Conservation (phyloP, 2,888 invertebrate species). For the Eristalis pertinax region DNA sequence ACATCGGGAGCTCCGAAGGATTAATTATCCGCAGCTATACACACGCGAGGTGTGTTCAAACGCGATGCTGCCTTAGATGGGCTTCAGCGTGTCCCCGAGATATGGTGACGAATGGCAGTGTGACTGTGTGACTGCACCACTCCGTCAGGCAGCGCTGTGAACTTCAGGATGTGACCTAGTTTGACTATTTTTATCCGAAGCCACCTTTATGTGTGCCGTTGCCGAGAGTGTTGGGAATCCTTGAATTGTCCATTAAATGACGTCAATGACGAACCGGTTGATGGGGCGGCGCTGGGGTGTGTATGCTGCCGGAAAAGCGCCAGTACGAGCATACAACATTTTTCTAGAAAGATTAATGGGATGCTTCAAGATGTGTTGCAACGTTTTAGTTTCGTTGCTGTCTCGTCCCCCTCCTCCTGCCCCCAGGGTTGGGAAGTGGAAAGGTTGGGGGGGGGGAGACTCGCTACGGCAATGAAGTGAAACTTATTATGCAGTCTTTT, state of each 20-base stretch:
- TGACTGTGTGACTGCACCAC: too few species aligned
- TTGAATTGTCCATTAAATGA: constrained; percentile 71
- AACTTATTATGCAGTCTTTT: constrained; percentile 72
- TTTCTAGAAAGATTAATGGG: constrained; percentile 64
- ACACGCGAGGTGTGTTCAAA: constrained; percentile 11
- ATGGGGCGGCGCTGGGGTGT: too few species aligned
- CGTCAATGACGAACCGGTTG: constrained; percentile 45
- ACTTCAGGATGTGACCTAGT: constrained; percentile 59
- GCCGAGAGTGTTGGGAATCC: constrained; percentile 43
- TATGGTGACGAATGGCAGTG: too few species aligned
- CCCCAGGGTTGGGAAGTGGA: too few species aligned
- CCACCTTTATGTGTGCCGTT: constrained; percentile 38
- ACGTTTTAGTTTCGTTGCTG: constrained; percentile 19
- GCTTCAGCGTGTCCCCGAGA: background rate
- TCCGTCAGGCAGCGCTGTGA: background rate
- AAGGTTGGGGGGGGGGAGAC: too few species aligned
- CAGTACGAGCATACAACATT: constrained; percentile 49
- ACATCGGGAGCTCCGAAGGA: constrained; percentile 46
- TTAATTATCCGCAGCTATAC: constrained; percentile 50
- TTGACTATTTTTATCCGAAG: constrained; percentile 49
- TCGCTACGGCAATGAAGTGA: constrained; percentile 58
- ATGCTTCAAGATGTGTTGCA: constrained; percentile 70
- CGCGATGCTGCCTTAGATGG: constrained; percentile 20
- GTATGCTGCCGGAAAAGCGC: constrained; percentile 45
- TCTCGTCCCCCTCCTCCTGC: background rate